Evolutionary conservation across 2,113 vertebrate genomes (phyloP), one percentile per base, ranked within the genome.

Genomic region (Megaleporinus macrocephalus): DNA sequence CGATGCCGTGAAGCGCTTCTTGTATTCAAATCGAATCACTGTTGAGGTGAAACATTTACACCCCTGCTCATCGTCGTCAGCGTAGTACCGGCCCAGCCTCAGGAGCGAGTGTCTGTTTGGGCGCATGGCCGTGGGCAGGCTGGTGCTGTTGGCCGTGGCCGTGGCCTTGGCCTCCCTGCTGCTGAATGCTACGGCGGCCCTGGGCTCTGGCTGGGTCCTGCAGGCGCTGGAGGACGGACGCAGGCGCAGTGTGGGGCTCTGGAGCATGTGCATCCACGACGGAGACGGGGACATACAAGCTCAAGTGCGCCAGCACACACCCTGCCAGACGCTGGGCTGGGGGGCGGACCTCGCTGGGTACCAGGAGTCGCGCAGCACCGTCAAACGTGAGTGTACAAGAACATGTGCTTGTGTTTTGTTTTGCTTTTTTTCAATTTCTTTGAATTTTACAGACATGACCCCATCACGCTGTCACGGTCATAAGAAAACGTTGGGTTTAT

Each of bases 181-280:
- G 75, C 95, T 99, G 22, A 99, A 99, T 89, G 98, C 97, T 4
- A 94, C 94, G 0, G 97, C 98, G 15, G 97, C 98, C 41, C 97
- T 99, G 69, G 98, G 96, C 47, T 95, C 97, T 74, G 96, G 96
- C 92, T 99, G 98, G 98, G 97, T 99, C 7, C 93, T 96, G 87
- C 98, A 99, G 91, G 92, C 87, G 0, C 90, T 98, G 91, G 96
- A 97, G 85, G 97, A 98, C 0, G 98, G 97, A 57, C 96, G 96
- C 15, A 96, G 94, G 88, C 95, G 98, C 85, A 97, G 94, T 0
- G 98, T 99, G 87, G 98, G 98, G 82, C 95, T 99, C 41, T 99
- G 98, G 98, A 95, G 85, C 92, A 94, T 96, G 93, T 99, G 98
- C 87, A 94, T 88, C 81, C 90, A 82, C 83, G 94, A 90, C 10